These are phyloP conservation scores for Drosophila grimshawi DNA, from an alignment of 1,140 invertebrate genomes.

Conservation along the genomic window DNA sequence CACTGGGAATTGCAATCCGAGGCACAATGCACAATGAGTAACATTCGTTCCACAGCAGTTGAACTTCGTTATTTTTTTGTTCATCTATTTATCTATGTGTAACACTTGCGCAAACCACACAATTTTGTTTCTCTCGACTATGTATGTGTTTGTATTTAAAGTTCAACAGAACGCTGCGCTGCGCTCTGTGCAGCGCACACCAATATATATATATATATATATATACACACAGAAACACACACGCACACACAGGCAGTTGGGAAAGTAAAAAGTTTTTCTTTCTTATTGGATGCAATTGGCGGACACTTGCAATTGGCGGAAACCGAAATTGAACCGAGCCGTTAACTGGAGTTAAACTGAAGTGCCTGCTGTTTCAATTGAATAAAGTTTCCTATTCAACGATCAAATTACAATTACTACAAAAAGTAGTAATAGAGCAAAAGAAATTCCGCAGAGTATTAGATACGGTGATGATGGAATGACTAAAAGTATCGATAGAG, in stretches of 20 bases:
- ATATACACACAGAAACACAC: conserved; percentile 4
- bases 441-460: conserved; percentile 35
- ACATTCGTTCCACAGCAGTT: not conserved
- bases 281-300: conserved; percentile 43
- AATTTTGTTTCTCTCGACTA: conserved; percentile 7
- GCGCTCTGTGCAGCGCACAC: conserved; percentile 38
- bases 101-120: conserved; percentile 20
- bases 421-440: conserved; percentile 47
- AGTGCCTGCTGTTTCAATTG: not conserved
- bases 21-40: conserved; percentile 20
- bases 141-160: conserved; percentile 41
- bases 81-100: conserved; percentile 5
- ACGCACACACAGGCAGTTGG: conserved; percentile 16
- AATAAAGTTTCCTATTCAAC: conserved; percentile 27
- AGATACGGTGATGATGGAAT: conserved; percentile 25
- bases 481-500: conserved; percentile 20
- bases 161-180: conserved; percentile 38
- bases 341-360: not conserved
- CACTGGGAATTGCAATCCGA: conserved; percentile 18
- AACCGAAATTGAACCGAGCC: not conserved
- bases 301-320: conserved; percentile 28
- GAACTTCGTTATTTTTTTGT: conserved; percentile 4
- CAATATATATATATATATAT: conserved; percentile 4
- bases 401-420: conserved; percentile 55
- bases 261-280: conserved; percentile 36